These are phyloP conservation scores for Characodon lateralis DNA, from an alignment of 2,797 vertebrate species.

Conservation along the genomic window DNA sequence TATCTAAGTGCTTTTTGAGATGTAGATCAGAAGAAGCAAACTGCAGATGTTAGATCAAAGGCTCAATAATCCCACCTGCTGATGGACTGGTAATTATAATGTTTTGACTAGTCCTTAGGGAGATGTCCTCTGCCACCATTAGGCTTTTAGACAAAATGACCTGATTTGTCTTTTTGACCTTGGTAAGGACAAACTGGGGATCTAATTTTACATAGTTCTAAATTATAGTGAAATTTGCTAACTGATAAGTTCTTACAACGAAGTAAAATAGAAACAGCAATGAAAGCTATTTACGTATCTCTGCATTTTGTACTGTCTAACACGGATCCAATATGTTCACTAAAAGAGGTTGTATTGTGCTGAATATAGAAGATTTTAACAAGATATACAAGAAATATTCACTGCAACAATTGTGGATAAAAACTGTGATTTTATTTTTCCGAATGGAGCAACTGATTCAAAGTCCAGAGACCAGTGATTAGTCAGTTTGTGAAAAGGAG, in stretches of 20 bases:
- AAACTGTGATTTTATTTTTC: too few relatives aligned
- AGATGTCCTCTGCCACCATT: slow-evolving; percentile 11
- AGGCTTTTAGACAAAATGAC: slow-evolving; percentile 10
- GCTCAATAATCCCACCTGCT: slow-evolving; percentile 46
- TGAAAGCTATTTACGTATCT: background rate
- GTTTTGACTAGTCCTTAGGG: slow-evolving; percentile 50
- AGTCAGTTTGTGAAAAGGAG: background rate
- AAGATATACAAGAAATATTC: too few relatives aligned
- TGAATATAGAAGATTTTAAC: background rate
- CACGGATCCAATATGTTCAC: background rate
- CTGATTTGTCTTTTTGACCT: background rate
- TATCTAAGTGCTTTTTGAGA: slow-evolving; percentile 27
- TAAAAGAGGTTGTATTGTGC: background rate
- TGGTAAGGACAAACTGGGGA: background rate
- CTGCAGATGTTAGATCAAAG: slow-evolving; percentile 60
- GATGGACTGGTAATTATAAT: slow-evolving; percentile 49
- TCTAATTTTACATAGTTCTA: background rate
- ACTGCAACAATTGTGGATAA: too few relatives aligned
- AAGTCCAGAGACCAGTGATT: background rate
- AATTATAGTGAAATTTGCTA: background rate
- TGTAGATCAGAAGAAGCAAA: slow-evolving; percentile 50
- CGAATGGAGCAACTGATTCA: too few relatives aligned
- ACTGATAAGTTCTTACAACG: background rate
- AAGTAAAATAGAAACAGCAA: background rate
- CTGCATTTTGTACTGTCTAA: background rate